Evolutionary conservation across 2,797 vertebrate genomes (phyloP).

Genomic region (Natrix natrix): DNA sequence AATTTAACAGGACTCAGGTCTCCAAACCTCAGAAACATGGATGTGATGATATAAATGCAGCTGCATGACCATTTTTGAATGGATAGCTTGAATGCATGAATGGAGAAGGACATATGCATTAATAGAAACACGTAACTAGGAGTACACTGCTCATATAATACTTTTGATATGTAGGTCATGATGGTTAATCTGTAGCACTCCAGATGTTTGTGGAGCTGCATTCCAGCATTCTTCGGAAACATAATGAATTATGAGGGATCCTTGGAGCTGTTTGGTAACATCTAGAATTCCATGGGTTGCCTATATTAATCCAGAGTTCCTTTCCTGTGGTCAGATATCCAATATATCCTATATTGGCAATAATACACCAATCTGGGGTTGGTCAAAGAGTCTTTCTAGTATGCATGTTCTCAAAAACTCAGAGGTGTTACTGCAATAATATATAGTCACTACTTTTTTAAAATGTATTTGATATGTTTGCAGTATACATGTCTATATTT

Average conservation of each 20-base stretch:
- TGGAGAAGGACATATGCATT: neutral
- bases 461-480: neutral
- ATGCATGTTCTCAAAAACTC: neutral
- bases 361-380: neutral
- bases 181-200: neutral
- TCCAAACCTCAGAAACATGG: neutral
- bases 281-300: neutral
- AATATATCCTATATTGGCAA: neutral
- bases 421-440: neutral
- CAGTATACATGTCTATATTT: neutral
- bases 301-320: neutral
- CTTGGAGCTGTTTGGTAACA: neutral
- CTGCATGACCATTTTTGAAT: neutral
- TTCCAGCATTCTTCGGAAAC: neutral
- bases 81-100: neutral
- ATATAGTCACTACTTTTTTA: neutral
- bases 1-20: neutral
- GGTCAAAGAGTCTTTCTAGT: neutral
- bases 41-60: neutral
- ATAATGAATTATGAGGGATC: neutral
- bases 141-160: neutral
- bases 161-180: neutral
- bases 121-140: neutral
- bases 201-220: neutral
- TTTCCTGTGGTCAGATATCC: neutral